Conservation (phyloP, 2,888 invertebrate genomes). For the Gastrophysa polygoni region DNA sequence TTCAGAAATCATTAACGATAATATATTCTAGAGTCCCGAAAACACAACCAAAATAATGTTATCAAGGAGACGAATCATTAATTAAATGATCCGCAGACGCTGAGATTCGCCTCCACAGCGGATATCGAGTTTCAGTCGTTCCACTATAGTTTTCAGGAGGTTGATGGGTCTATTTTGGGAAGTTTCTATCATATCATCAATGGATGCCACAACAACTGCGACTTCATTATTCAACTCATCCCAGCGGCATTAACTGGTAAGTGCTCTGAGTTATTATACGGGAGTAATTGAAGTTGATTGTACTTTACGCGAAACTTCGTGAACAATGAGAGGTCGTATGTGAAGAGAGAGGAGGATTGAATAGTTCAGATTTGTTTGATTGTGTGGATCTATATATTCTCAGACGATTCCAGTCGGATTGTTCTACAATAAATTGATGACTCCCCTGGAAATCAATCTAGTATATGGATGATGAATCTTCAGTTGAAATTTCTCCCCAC, state of each 20-base stretch:
- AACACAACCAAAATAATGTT: no score
- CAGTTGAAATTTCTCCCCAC: no score
- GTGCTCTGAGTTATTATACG: slow-evolving; percentile 16
- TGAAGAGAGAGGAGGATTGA: background rate
- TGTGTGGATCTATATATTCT: background rate
- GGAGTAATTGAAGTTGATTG: slow-evolving; percentile 18
- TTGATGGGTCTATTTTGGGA: slow-evolving; percentile 12
- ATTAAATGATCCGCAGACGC: background rate
- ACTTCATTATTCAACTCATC: slow-evolving; percentile 19
- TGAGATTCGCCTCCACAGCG: background rate
- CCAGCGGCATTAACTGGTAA: slow-evolving; percentile 13
- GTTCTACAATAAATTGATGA: background rate
- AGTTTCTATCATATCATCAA: slow-evolving; percentile 13
- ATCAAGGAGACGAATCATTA: background rate
- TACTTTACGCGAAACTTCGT: slow-evolving; percentile 4
- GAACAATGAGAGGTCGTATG: slow-evolving; percentile 11
- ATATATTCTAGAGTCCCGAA: no score
- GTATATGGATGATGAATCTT: background rate
- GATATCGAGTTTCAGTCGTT: slow-evolving; percentile 11
- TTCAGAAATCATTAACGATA: no score
- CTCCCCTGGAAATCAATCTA: background rate
- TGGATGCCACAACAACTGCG: slow-evolving; percentile 13
- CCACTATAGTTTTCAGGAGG: background rate
- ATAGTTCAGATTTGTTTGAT: background rate
- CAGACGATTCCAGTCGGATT: background rate